These are phyloP conservation scores for Chrosomus eos DNA, from an alignment of 2,797 vertebrate species.

Conservation along the genomic window DNA sequence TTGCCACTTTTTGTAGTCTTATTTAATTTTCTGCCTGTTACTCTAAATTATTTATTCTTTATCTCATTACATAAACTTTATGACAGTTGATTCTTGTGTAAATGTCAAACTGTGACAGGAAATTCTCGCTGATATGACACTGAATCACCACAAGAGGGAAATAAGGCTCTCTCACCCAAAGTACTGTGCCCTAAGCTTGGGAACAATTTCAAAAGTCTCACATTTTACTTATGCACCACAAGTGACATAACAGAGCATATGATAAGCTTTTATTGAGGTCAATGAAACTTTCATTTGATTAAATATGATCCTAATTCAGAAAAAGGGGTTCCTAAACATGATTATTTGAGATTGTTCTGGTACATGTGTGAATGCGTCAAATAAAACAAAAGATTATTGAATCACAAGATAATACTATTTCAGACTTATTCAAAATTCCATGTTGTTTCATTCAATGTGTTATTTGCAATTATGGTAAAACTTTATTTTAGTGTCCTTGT, in stretches of 20 bases:
- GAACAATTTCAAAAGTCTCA: background rate
- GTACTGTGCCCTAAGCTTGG: background rate
- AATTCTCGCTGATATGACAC: conserved; percentile 17
- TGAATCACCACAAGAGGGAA: conserved; percentile 51
- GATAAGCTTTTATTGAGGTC: background rate
- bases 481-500: background rate
- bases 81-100: background rate
- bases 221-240: background rate
- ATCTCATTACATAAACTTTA: background rate
- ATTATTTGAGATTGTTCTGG: background rate
- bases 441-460: background rate
- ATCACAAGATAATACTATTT: background rate
- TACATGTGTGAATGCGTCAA: background rate
- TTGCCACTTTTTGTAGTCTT: background rate
- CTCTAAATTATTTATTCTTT: conserved; percentile 1
- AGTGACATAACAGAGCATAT: background rate
- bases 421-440: background rate
- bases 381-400: background rate
- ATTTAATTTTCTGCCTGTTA: background rate
- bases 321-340: background rate
- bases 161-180: conserved; percentile 27
- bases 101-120: background rate
- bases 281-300: background rate
- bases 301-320: background rate
- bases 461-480: background rate